These are phyloP conservation scores for Melanotus villosus DNA, from an alignment of 2,888 invertebrate genomes.

Conservation along the genomic window DNA sequence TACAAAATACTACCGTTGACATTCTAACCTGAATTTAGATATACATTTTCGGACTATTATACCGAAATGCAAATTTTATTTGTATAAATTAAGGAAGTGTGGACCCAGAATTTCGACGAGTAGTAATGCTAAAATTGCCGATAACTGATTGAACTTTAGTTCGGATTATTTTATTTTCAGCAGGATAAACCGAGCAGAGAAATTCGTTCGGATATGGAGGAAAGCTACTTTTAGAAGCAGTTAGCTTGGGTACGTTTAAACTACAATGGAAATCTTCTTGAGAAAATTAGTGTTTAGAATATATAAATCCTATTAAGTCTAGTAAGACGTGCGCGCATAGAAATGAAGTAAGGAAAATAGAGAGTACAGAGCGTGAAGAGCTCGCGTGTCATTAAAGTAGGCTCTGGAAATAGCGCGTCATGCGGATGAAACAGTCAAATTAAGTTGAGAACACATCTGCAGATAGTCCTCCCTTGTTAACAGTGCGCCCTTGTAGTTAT, in stretches of 20 bases:
- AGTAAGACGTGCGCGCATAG: slow-evolving; percentile 25
- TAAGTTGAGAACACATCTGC: slow-evolving; percentile 51
- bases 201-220: background rate
- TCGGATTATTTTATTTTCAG: background rate
- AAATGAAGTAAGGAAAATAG: slow-evolving; percentile 34
- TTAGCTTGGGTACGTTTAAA: slow-evolving; percentile 10
- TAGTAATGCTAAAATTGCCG: background rate
- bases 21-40: slow-evolving; percentile 29
- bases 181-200: background rate
- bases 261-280: slow-evolving; percentile 20
- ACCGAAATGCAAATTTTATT: background rate
- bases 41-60: slow-evolving; percentile 6
- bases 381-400: slow-evolving; percentile 42
- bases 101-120: background rate
- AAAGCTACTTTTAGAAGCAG: slow-evolving; percentile 23
- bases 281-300: slow-evolving; percentile 30
- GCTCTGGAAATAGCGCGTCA: slow-evolving; percentile 41
- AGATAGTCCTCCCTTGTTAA: slow-evolving; percentile 46
- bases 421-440: slow-evolving; percentile 53
- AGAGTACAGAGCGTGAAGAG: slow-evolving; percentile 26
- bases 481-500: slow-evolving; percentile 49
- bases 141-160: background rate
- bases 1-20: slow-evolving; percentile 29
- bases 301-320: slow-evolving; percentile 28
- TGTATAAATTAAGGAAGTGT: background rate